Evolutionary conservation across 2,797 vertebrate genomes (phyloP), one percentile per base, ranked within the genome.

Genomic region (Mergus octosetaceus): DNA sequence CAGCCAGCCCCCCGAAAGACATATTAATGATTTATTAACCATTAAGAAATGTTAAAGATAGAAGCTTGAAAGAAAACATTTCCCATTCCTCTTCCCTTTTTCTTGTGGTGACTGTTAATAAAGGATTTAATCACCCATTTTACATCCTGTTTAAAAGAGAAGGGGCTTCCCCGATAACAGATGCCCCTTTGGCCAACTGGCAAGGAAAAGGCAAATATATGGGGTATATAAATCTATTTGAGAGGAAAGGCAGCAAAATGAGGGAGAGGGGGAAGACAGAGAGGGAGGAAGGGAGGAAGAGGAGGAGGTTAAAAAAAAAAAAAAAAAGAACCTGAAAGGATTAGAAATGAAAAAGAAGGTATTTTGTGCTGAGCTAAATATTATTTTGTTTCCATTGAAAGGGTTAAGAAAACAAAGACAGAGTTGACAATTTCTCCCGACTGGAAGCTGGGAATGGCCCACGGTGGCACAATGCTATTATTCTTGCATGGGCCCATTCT

Each of bases 311-410:
- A n/a, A 32, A 16, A 16, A 32, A 15, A n/a, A 28, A 36, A 32
- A 15, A 15, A 32, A 14, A n/a, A 28, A 65, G 27, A 92, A 95
- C 65, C 94, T 90, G 93, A 97, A 96, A 95, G 96, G 96, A 97
- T 97, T 96, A 97, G 94, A 97, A 97, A 97, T 95, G 16, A 97
- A 97, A 96, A 97, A 97, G 95, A 95, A 97, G 92, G 96, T 97
- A 97, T 97, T 97, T 97, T 97, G 97, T 97, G 97, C 95, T 96
- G 95, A 97, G 97, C 97, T 97, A 97, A 98, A 97, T 98, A 97
- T 98, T 97, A 97, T 98, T 97, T 98, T 97, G 96, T 97, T 96
- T 97, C 97, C 87, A 96, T 97, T 97, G 97, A 98, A 98, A 97
- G 97, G 97, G 97, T 97, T 97, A 98, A 97, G 97, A 97, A 97